Conservation (phyloP, 2,888 invertebrate species). For the Phaedon cochleariae region DNA sequence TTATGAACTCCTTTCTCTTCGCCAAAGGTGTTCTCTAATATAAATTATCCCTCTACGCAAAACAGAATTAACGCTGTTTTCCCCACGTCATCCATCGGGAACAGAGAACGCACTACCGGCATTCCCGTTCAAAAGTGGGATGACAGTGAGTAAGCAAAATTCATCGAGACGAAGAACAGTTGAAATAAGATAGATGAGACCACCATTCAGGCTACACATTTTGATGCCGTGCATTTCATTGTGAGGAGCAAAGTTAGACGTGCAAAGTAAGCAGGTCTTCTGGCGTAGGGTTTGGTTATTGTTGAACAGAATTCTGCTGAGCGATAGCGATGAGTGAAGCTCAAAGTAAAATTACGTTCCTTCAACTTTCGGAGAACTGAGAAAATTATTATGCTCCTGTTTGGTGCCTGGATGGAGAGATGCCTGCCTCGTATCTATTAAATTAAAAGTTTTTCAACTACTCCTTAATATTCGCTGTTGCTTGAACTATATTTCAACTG, state of each 20-base stretch:
- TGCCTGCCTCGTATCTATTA: slow-evolving; percentile 37
- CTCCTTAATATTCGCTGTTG: slow-evolving; percentile 29
- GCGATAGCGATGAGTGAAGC: slow-evolving; percentile 53
- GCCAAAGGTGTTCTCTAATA: slow-evolving; percentile 60
- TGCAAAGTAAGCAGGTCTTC: slow-evolving; percentile 29
- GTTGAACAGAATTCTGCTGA: slow-evolving; percentile 41
- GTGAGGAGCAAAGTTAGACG: slow-evolving; percentile 43
- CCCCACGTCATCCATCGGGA: slow-evolving; percentile 30
- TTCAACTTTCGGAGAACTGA: slow-evolving; percentile 60
- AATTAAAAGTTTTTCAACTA: slow-evolving; percentile 38
- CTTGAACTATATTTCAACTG: slow-evolving; percentile 18
- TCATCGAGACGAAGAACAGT: slow-evolving; percentile 57
- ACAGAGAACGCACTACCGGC: slow-evolving; percentile 23
- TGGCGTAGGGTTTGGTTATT: slow-evolving; percentile 36
- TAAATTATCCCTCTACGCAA: slow-evolving; percentile 60
- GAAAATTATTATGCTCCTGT: slow-evolving; percentile 57
- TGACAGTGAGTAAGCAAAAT: slow-evolving; percentile 44
- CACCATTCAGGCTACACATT: slow-evolving; percentile 59
- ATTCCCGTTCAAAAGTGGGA: slow-evolving; percentile 20
- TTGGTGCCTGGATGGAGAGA: slow-evolving; percentile 45
- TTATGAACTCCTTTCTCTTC: slow-evolving; percentile 60
- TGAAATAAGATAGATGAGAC: slow-evolving; percentile 61
- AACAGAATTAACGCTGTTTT: slow-evolving; percentile 51
- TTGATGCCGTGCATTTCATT: slow-evolving; percentile 60
- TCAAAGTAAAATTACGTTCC: slow-evolving; percentile 61